A percentile compares a stretch with the other conserved stretches of the same genome.
Evolutionary conservation across 2,888 invertebrate genomes (phyloP).

Genomic region (Dilophus febrilis): DNA sequence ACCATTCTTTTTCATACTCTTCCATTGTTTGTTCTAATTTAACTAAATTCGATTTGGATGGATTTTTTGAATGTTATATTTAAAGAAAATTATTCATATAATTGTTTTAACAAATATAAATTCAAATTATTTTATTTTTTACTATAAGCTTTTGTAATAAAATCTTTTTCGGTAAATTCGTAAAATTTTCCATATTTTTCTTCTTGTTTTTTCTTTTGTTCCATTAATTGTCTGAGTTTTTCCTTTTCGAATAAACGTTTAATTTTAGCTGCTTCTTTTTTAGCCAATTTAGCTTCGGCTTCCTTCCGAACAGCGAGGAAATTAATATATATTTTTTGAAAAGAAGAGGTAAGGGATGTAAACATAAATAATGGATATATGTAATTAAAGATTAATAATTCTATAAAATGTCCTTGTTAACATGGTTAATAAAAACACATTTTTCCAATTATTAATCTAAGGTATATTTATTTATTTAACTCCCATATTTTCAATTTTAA

Average conservation of each 20-base stretch:
- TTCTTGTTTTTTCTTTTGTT: conserved; percentile 12
- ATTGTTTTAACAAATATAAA: conserved; percentile 11
- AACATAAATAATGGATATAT: too few species aligned
- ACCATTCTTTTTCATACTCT: conserved; percentile 22
- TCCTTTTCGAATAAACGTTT: conserved; percentile 16
- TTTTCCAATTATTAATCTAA: not conserved
- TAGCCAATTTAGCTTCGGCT: conserved; percentile 18
- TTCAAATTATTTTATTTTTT: too few species aligned
- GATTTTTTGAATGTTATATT: too few species aligned
- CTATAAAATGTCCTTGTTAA: too few species aligned
- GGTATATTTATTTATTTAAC: not conserved
- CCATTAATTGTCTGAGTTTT: conserved; percentile 15
- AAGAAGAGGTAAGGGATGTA: too few species aligned
- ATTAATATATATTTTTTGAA: too few species aligned
- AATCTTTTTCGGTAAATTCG: conserved; percentile 5
- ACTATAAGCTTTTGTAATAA: conserved; percentile 3
- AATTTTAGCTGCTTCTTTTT: conserved; percentile 15
- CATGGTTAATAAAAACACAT: too few species aligned
- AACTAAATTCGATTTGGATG: not conserved
- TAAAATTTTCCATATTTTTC: conserved; percentile 16
- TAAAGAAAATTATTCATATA: not conserved
- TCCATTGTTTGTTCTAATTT: conserved; percentile 18
- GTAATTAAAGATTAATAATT: too few species aligned
- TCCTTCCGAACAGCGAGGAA: not conserved
- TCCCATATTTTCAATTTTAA: not conserved